A percentile compares a stretch with the other conserved stretches of the same genome.
Evolutionary conservation across 2,797 vertebrate species (phyloP).

Genomic region (Melanotaenia pygmaea): DNA sequence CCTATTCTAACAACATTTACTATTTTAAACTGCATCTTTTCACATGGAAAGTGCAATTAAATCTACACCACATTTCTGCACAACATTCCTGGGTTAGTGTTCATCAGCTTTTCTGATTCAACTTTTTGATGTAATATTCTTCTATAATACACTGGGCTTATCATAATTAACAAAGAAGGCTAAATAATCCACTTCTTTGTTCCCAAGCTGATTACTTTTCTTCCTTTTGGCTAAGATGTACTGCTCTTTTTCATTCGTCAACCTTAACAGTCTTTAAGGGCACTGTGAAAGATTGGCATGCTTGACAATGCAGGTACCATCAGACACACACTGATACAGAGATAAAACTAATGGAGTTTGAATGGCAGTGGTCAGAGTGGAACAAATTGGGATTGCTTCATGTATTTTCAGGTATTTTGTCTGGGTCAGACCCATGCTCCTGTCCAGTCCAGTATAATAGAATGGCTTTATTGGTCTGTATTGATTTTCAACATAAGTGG

Average conservation of each 20-base stretch:
- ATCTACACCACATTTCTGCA: constrained; percentile 52
- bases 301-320: constrained; percentile 7
- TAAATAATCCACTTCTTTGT: constrained; percentile 69
- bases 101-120: constrained; percentile 58
- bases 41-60: constrained; percentile 43
- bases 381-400: constrained; percentile 41
- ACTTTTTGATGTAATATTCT: constrained; percentile 58
- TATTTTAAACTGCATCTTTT: constrained; percentile 45
- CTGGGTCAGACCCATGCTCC: constrained; percentile 33
- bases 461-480: constrained; percentile 45
- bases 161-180: constrained; percentile 56
- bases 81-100: constrained; percentile 32
- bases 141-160: constrained; percentile 49
- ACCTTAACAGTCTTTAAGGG: constrained; percentile 54
- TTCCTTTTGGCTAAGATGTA: constrained; percentile 41
- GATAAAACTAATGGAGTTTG: constrained; percentile 34
- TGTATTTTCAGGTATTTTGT: constrained; percentile 49
- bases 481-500: constrained; percentile 68
- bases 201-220: constrained; percentile 61
- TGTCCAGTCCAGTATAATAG: constrained; percentile 59
- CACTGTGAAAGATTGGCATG: constrained; percentile 21
- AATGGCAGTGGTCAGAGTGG: constrained; percentile 33
- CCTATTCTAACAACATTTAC: constrained; percentile 30
- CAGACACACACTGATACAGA: not conserved
- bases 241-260: constrained; percentile 46